Evolutionary conservation across 1,140 invertebrate species (phyloP).

Genomic region (Drusus annulatus): DNA sequence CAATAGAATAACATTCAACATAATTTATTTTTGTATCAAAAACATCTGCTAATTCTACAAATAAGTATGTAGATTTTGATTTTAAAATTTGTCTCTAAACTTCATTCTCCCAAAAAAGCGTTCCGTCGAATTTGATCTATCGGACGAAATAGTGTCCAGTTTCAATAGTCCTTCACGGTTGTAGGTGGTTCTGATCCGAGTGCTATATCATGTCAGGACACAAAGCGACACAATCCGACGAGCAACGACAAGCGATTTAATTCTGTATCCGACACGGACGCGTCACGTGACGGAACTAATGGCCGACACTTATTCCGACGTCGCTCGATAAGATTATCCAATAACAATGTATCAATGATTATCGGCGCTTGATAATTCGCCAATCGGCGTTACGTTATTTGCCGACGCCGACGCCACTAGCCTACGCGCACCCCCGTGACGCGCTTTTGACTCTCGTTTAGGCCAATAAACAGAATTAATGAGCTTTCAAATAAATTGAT

Average conservation of each 20-base stretch:
- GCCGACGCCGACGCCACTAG: conserved; percentile 5
- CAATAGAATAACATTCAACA: too few species aligned
- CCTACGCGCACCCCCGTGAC: too few species aligned
- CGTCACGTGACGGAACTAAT: conserved; percentile 36
- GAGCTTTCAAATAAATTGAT: conserved; percentile 31
- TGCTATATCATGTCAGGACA: conserved; percentile 25
- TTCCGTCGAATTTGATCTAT: too few species aligned
- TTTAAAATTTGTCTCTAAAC: too few species aligned
- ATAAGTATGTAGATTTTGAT: too few species aligned
- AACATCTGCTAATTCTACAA: too few species aligned
- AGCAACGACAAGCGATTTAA: conserved; percentile 47
- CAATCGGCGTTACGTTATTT: conserved; percentile 30
- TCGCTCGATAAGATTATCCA: conserved; percentile 49
- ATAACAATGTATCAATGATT: conserved; percentile 58
- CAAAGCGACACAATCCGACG: conserved; percentile 20
- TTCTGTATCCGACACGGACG: conserved; percentile 29
- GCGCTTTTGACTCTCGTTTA: conserved; percentile 21
- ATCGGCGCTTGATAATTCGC: conserved; percentile 51
- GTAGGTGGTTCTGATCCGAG: background rate
- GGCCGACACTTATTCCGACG: conserved; percentile 44
- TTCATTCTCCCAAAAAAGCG: too few species aligned
- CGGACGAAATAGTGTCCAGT: too few species aligned
- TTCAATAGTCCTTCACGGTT: too few species aligned
- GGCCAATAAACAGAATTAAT: conserved; percentile 30
- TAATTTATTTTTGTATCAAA: too few species aligned